A percentile compares a stretch with the other conserved stretches of the same genome.
These are phyloP conservation scores for Nomada goodeniana DNA, from an alignment of 2,888 invertebrate species.

Conservation along the genomic window DNA sequence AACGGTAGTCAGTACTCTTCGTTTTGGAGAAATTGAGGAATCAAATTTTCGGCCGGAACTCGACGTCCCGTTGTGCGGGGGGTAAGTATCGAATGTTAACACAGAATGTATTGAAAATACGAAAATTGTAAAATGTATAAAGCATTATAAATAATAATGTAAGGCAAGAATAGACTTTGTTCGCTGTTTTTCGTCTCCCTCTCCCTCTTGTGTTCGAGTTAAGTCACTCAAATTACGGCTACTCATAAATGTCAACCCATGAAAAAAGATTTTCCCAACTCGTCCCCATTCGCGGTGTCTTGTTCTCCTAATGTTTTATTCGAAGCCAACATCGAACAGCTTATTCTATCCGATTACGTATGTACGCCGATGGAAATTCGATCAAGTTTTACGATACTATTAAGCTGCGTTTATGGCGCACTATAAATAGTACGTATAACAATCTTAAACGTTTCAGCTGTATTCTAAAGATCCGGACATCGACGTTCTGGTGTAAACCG, in stretches of 20 bases:
- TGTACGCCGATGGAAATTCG: slow-evolving; percentile 31
- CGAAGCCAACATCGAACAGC: slow-evolving; percentile 7
- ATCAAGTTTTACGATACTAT: slow-evolving; percentile 37
- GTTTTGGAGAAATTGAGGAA: too few species aligned
- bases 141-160: too few species aligned
- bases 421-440: not conserved
- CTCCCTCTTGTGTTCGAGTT: slow-evolving; percentile 51
- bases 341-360: slow-evolving; percentile 16
- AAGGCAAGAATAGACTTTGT: too few species aligned
- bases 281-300: not conserved
- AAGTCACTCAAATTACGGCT: slow-evolving; percentile 78
- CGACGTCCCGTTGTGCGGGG: too few species aligned
- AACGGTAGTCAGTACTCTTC: too few species aligned
- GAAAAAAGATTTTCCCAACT: slow-evolving; percentile 50
- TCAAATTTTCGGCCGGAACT: too few species aligned
- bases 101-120: too few species aligned
- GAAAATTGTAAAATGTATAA: too few species aligned
- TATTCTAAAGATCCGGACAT: not conserved
- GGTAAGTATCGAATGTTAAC: too few species aligned
- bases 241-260: slow-evolving; percentile 74
- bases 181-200: too few species aligned
- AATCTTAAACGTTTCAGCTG: slow-evolving; percentile 30
- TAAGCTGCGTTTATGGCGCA: slow-evolving; percentile 5
- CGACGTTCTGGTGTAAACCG: slow-evolving; percentile 4
- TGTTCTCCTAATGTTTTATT: not conserved